Percentiles rank a stretch among this genome's conserved stretches.
Conservation (phyloP, 2,888 invertebrate species). For the Drosophila bunnanda region DNA sequence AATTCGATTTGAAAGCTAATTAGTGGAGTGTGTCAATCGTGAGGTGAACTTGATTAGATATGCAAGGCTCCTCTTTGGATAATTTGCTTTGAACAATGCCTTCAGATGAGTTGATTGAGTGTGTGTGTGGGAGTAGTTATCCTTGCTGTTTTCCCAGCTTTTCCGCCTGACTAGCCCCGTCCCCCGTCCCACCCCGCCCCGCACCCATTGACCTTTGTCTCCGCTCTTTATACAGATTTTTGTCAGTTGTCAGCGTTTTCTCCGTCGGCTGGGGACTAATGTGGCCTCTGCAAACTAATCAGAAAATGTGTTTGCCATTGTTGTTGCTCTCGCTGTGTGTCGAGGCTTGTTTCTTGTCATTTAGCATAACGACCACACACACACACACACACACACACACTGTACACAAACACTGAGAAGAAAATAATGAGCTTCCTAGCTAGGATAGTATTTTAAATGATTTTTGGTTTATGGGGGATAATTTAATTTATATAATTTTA, state of each 20-base stretch:
- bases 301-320: slow-evolving; percentile 67
- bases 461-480: too few species aligned
- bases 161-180: slow-evolving; percentile 4
- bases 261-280: slow-evolving; percentile 51
- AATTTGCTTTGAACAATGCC: slow-evolving; percentile 22
- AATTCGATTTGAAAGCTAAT: slow-evolving; percentile 44
- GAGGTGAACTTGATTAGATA: slow-evolving; percentile 21
- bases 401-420: not conserved
- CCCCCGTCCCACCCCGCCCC: not conserved
- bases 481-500: too few species aligned
- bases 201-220: slow-evolving; percentile 11
- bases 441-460: not conserved
- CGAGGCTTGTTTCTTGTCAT: slow-evolving; percentile 54
- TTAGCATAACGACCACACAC: slow-evolving; percentile 50
- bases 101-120: slow-evolving; percentile 3
- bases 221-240: slow-evolving; percentile 29
- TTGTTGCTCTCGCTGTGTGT: slow-evolving; percentile 16
- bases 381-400: not conserved
- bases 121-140: not conserved
- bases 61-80: slow-evolving; percentile 15
- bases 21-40: slow-evolving; percentile 36
- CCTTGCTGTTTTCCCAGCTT: slow-evolving; percentile 13
- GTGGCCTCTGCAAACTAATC: slow-evolving; percentile 67
- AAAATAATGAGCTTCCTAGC: not conserved
- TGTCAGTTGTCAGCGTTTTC: slow-evolving; percentile 35